A percentile compares a stretch with the other conserved stretches of the same genome.
Evolutionary conservation across 92 coral and sea anemone genomes (phyloP).

Genomic region (Porites lobata): DNA sequence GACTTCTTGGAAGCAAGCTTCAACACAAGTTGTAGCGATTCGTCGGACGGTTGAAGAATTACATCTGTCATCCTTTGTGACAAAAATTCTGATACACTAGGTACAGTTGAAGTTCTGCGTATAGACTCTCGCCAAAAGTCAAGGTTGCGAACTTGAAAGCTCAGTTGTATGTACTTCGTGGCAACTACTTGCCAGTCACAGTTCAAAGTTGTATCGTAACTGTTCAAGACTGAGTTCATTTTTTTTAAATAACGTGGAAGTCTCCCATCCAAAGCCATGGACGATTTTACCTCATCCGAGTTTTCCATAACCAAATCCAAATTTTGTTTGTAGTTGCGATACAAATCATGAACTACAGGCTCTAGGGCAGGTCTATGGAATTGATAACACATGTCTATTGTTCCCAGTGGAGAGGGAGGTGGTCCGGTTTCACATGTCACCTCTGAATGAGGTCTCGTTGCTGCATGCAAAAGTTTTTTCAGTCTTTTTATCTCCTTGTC

Average conservation of each 20-base stretch:
- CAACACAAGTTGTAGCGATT: slow-evolving; percentile 40
- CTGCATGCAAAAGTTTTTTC: background rate
- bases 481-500: background rate
- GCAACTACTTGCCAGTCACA: slow-evolving; percentile 62
- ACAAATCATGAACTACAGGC: background rate
- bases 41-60: slow-evolving; percentile 34
- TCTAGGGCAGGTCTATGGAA: slow-evolving; percentile 6
- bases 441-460: slow-evolving; percentile 36
- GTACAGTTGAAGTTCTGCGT: slow-evolving; percentile 27
- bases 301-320: slow-evolving; percentile 8
- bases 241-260: background rate
- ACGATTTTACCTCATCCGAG: slow-evolving; percentile 16
- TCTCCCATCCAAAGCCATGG: background rate
- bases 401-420: too few relatives aligned
- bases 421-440: background rate
- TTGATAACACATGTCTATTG: slow-evolving; percentile 31
- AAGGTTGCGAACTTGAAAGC: slow-evolving; percentile 39
- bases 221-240: slow-evolving; percentile 23
- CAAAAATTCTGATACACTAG: slow-evolving; percentile 50
- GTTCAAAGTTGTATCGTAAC: slow-evolving; percentile 10
- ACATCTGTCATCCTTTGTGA: slow-evolving; percentile 30
- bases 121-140: slow-evolving; percentile 42
- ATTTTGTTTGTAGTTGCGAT: slow-evolving; percentile 20
- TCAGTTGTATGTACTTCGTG: slow-evolving; percentile 44
- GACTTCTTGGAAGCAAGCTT: slow-evolving; percentile 20